These are phyloP conservation scores for Kradibia gibbosae DNA, from an alignment of 1,140 invertebrate genomes.

Conservation along the genomic window DNA sequence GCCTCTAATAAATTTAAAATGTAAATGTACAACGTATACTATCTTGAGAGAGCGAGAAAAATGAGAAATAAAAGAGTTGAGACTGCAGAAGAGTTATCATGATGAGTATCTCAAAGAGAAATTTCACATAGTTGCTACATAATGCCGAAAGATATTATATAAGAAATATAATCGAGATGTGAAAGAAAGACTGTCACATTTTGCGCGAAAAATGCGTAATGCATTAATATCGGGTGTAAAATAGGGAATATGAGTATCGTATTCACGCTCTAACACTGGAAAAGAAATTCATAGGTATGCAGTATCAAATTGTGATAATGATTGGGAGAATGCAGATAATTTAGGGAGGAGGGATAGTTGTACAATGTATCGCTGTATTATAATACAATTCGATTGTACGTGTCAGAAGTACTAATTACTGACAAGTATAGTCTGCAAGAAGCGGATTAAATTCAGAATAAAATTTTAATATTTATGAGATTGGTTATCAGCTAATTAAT, in stretches of 20 bases:
- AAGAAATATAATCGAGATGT: neutral
- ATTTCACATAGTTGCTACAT: neutral
- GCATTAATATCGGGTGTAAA: neutral
- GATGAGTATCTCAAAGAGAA: conserved; percentile 3
- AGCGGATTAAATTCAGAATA: no score
- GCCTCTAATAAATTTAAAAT: conserved; percentile 61
- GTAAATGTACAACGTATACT: conserved; percentile 61
- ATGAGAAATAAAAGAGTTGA: conserved; percentile 51
- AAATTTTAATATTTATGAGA: no score
- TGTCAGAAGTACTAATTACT: no score
- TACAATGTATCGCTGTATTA: no score
- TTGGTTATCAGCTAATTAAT: no score
- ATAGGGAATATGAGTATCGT: neutral
- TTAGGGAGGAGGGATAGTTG: no score
- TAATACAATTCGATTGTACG: no score
- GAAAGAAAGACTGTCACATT: neutral
- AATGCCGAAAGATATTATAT: neutral
- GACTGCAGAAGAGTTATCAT: neutral
- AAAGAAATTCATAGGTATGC: neutral
- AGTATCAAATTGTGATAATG: neutral
- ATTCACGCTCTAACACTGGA: neutral
- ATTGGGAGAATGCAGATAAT: neutral
- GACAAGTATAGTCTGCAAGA: no score
- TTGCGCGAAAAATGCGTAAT: neutral
- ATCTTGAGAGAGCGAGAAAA: conserved; percentile 55